Evolutionary conservation across 2,113 vertebrate genomes (phyloP), one percentile per base, ranked within the genome.

Genomic region (Syngnathus scovelli): DNA sequence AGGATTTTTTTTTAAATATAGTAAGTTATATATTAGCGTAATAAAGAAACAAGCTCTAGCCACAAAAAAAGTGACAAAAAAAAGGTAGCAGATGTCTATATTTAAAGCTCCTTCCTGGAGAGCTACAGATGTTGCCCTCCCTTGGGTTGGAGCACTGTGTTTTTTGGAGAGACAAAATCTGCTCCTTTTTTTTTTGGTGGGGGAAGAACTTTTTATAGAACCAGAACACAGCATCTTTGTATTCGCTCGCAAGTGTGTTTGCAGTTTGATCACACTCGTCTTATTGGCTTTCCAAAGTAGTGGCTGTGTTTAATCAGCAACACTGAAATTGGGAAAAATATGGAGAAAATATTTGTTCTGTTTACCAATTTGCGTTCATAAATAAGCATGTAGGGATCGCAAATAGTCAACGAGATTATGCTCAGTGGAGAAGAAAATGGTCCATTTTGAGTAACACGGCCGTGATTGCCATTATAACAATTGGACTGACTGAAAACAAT

Each of bases 71-170:
- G 12, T 58, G 27, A 36, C 27, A 33, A 58, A 55, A 72, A 33
- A 78, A 71, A 79, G 68, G 67, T 76, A 56, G 63, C 65, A 64
- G 61, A 72, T 69, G 77, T 79, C 81, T 86, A 81, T 86, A 85
- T 88, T 81, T 88, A 83, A 85, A 82, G 21, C 18, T 59, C 78
- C 69, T 85, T 72, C 66, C 72, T 63, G 11, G 55, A 80, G 67
- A 78, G 71, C 78, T 72, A 72, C 13, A 74, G 74, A 78, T 83
- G 70, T 69, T 60, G 55, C 83, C 78, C 76, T 48, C 64, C 65
- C 70, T 44, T 61, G 41, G n/a, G 38, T 74, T 66, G 59, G 61
- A 82, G 77, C 16, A 71, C 62, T 18, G 61, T 27, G 61, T 72
- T 58, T 70, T 69, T 44, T 38, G 66, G 75, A 72, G 66, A 78